Conservation (phyloP, 2,888 invertebrate species). For the Heteromurus nitidus region DNA sequence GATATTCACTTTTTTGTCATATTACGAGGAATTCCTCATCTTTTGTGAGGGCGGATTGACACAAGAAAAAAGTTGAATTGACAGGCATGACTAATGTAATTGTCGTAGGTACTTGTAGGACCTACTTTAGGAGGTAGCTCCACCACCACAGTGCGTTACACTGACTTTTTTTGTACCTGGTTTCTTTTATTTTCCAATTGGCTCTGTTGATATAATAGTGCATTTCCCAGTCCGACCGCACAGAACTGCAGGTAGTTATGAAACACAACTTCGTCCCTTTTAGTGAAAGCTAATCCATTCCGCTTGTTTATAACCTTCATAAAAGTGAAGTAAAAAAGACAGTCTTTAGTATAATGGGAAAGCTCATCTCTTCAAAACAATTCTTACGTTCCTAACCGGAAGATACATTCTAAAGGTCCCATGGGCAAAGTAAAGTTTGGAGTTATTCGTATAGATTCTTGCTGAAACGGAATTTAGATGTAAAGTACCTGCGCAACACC, state of each 20-base stretch:
- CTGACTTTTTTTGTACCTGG: slow-evolving; percentile 79
- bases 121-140: too few species aligned
- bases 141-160: not conserved
- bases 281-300: slow-evolving; percentile 88
- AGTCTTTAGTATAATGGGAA: too few species aligned
- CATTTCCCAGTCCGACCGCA: slow-evolving; percentile 95
- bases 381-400: too few species aligned
- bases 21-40: too few species aligned
- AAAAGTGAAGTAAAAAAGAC: slow-evolving; percentile 48
- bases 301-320: slow-evolving; percentile 91
- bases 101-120: too few species aligned
- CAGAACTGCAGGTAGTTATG: slow-evolving; percentile 96
- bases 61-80: too few species aligned
- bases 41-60: too few species aligned
- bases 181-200: slow-evolving; percentile 96
- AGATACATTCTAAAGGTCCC: too few species aligned
- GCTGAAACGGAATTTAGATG: not conserved
- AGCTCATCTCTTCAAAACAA: too few species aligned
- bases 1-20: too few species aligned
- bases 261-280: slow-evolving; percentile 93
- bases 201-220: slow-evolving; percentile 96
- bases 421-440: slow-evolving; percentile 37
- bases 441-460: not conserved
- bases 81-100: too few species aligned
- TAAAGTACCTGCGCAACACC: slow-evolving; percentile 97